A percentile compares a stretch with the other conserved stretches of the same genome.
Conservation (phyloP, 2,797 vertebrate genomes). For the Vipera ursinii region DNA sequence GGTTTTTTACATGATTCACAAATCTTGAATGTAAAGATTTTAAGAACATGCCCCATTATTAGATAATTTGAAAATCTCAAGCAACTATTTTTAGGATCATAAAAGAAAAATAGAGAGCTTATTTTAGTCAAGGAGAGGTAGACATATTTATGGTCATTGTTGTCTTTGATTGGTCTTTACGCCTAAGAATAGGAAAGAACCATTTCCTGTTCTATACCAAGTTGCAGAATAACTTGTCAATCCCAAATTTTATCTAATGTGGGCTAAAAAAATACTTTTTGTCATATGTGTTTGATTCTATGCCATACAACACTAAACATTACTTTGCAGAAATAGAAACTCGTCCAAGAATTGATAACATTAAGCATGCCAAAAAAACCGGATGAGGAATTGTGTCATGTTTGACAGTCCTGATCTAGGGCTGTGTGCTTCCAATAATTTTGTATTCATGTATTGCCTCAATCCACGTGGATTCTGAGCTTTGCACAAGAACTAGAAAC, state of each 20-base stretch:
- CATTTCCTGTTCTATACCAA: not conserved
- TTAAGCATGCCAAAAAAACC: not conserved
- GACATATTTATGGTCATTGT: not conserved
- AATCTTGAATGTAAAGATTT: not conserved
- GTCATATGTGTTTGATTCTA: not conserved
- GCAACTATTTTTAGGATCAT: not conserved
- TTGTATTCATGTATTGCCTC: not conserved
- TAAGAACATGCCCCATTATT: not conserved
- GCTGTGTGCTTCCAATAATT: not conserved
- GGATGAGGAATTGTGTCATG: not conserved
- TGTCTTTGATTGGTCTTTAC: not conserved
- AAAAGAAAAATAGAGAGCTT: not conserved
- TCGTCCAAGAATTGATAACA: not conserved
- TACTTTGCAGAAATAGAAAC: not conserved
- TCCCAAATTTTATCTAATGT: not conserved
- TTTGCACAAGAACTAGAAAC: not conserved
- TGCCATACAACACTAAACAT: not conserved
- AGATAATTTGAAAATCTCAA: not conserved
- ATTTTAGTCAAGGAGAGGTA: not conserved
- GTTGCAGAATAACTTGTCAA: not conserved
- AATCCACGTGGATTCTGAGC: not conserved
- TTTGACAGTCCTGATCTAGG: not conserved
- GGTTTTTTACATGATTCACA: not conserved
- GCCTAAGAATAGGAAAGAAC: not conserved
- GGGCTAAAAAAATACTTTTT: not conserved